These are phyloP conservation scores for Clarias magur DNA, from an alignment of 2,113 vertebrate species.

Conservation along the genomic window DNA sequence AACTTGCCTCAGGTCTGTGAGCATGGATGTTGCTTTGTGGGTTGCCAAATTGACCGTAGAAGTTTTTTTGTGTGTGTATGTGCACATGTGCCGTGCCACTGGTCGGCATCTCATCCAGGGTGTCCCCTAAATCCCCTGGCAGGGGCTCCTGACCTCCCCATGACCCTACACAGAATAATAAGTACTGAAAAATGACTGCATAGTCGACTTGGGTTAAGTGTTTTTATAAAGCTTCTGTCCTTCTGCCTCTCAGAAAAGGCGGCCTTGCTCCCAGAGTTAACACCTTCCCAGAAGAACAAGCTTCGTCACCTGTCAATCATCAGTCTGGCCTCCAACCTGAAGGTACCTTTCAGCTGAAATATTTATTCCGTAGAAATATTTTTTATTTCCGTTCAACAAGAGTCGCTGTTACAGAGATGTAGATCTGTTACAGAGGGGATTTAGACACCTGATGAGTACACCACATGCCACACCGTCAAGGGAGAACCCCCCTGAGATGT, in stretches of 20 bases:
- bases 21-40: too few species aligned
- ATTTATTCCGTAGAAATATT: constrained; percentile 19
- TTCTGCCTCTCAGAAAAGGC: constrained; percentile 69
- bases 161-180: too few species aligned
- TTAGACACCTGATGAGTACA: neutral
- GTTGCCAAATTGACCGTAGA: too few species aligned
- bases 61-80: too few species aligned
- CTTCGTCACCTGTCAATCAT: constrained; percentile 93
- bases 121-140: too few species aligned
- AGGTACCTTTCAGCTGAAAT: constrained; percentile 73
- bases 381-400: constrained; percentile 23
- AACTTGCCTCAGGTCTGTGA: too few species aligned
- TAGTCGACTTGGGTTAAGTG: too few species aligned
- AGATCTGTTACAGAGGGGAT: neutral
- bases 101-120: too few species aligned
- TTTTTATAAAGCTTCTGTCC: neutral
- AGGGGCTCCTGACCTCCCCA: too few species aligned
- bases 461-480: neutral
- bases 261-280: constrained; percentile 86
- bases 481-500: neutral
- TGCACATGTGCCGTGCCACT: too few species aligned
- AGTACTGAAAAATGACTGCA: too few species aligned
- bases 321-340: constrained; percentile 93
- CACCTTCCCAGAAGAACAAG: constrained; percentile 94
- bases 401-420: neutral